Evolutionary conservation across 2,113 vertebrate species (phyloP).

Genomic region (Scalopus aquaticus): DNA sequence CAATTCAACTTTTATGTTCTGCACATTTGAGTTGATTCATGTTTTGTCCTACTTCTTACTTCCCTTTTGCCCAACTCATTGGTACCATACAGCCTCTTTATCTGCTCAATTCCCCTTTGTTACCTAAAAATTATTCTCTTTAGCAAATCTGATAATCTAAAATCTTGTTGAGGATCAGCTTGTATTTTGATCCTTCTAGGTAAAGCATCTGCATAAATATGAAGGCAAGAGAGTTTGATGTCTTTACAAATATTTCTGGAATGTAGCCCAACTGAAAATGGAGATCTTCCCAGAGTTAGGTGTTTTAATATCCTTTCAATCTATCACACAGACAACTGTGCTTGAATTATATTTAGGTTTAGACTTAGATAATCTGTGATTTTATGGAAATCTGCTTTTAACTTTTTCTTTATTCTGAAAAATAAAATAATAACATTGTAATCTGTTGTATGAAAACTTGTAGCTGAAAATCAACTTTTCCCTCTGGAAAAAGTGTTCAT

Average conservation of each 20-base stretch:
- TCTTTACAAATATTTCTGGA: not conserved
- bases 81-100: not conserved
- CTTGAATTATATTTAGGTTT: not conserved
- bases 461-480: constrained; percentile 28
- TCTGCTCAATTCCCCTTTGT: not conserved
- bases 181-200: not conserved
- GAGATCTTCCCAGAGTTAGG: not conserved
- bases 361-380: constrained; percentile 13
- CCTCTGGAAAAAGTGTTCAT: constrained; percentile 34
- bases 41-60: not conserved
- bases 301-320: not conserved
- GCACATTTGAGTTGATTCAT: not conserved
- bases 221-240: not conserved
- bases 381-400: constrained; percentile 63
- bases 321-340: not conserved
- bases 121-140: not conserved
- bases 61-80: not conserved
- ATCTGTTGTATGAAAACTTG: constrained; percentile 55
- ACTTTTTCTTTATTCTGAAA: constrained; percentile 59
- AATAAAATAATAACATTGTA: constrained; percentile 52
- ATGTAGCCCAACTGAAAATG: not conserved
- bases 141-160: not conserved
- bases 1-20: not conserved
- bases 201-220: not conserved
- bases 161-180: not conserved